Conservation (phyloP, 1,140 invertebrate genomes). For the Gerris buenoi region DNA sequence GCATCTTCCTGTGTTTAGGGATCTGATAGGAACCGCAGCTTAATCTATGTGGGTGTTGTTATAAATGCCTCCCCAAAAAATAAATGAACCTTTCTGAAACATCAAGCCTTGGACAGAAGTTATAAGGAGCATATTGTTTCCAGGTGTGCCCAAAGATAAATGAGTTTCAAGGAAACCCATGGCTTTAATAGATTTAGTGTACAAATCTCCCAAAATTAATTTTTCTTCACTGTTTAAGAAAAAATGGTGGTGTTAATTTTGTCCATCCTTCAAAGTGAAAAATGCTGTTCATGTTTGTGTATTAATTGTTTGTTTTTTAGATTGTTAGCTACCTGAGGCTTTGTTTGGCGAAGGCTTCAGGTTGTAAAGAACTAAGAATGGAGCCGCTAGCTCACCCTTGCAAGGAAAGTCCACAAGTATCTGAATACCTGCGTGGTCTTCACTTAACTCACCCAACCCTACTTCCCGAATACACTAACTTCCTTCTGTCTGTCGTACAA, state of each 20-base stretch:
- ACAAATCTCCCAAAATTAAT: too few species aligned
- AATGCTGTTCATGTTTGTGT: too few species aligned
- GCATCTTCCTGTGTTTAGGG: not conserved
- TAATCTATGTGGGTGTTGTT: not conserved
- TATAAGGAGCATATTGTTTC: too few species aligned
- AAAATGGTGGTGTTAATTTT: too few species aligned
- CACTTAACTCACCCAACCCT: conserved; percentile 3
- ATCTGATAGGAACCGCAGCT: not conserved
- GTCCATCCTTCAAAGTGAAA: too few species aligned
- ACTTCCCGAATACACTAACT: conserved; percentile 24
- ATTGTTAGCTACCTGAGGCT: conserved; percentile 60
- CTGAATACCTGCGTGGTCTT: conserved; percentile 20
- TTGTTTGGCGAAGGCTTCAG: conserved; percentile 40
- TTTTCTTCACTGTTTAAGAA: too few species aligned
- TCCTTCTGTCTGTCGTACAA: conserved; percentile 28
- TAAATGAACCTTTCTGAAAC: not conserved
- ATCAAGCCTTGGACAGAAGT: too few species aligned
- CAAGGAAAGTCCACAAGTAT: conserved; percentile 22
- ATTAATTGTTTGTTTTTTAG: conserved; percentile 31
- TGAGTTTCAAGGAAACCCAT: too few species aligned
- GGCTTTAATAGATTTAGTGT: too few species aligned
- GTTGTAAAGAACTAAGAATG: conserved; percentile 18
- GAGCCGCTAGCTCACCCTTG: conserved; percentile 10
- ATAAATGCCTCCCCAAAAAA: too few species aligned
- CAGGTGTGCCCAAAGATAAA: too few species aligned